Evolutionary conservation across 1,140 invertebrate species (phyloP).

Genomic region (Spodoptera frugiperda): DNA sequence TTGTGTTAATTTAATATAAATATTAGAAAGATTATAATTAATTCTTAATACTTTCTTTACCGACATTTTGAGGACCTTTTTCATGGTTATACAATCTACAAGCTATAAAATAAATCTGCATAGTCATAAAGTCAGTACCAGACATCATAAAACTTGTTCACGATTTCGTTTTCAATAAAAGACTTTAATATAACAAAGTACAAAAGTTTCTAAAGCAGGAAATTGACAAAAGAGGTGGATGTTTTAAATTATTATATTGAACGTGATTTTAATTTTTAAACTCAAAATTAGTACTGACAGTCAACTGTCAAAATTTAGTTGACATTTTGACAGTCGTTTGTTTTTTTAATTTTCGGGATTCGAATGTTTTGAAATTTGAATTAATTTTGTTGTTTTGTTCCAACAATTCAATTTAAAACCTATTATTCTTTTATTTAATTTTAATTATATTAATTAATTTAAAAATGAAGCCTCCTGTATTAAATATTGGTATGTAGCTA

Average conservation of each 20-base stretch:
- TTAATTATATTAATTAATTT: too few species aligned
- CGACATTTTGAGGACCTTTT: conserved; percentile 4
- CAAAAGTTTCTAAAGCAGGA: too few species aligned
- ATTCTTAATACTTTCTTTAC: too few species aligned
- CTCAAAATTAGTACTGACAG: neutral
- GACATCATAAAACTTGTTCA: conserved; percentile 14
- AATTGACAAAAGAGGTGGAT: neutral
- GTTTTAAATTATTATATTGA: neutral
- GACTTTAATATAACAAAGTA: neutral
- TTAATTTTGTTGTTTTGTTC: neutral
- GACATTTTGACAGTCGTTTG: conserved; percentile 3
- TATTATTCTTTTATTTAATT: too few species aligned
- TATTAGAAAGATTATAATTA: neutral
- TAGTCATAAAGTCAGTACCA: conserved; percentile 23
- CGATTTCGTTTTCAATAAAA: neutral
- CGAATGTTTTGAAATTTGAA: neutral
- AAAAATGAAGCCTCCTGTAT: neutral
- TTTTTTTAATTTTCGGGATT: neutral
- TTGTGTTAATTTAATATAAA: neutral
- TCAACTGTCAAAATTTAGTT: conserved; percentile 10
- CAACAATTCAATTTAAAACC: too few species aligned
- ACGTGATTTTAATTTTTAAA: neutral
- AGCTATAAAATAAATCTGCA: conserved; percentile 38
- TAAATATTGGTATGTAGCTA: neutral
- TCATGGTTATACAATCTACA: conserved; percentile 36